Evolutionary conservation across 1,140 invertebrate species (phyloP), one percentile per base, ranked within the genome.

Genomic region (Drosophila takahashii): DNA sequence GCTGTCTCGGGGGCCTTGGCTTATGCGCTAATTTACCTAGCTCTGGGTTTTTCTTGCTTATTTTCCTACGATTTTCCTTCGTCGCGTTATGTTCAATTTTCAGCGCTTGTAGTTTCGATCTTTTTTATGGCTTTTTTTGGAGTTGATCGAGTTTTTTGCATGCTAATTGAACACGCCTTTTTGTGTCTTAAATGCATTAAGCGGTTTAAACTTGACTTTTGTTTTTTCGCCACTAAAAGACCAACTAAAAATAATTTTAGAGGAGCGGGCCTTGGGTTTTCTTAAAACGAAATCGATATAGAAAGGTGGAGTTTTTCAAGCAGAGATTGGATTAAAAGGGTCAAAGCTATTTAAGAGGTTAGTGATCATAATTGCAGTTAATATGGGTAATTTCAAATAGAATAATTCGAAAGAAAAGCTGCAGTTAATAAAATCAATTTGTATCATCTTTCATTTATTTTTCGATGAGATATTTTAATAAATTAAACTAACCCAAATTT

Each of bases 91-190:
- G 83, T 86, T 87, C 62, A 87, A 83, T 86, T 86, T 87, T 87
- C 81, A 71, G 70, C 50, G 78, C 81, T 86, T 86, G 81, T 86
- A 81, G 74, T 86, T 77, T 61, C 56, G 3, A 67, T 70, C 45
- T 53, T 67, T 69, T 41, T 34, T 29, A 51, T 29, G 34, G 29
- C 37, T 58, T 50, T 80, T 80, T 73, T 66, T 72, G 53, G 18
- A 50, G 60, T 27, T 42, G 57, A 80, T 84, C 72, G 54, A 66
- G 80, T 75, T 81, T 71, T 69, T 67, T 71, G 79, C 83, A 86
- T 87, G 83, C 83, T 86, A 87, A 86, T 86, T 87, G 83, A 86
- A 86, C 83, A 86, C 83, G 83, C 83, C 83, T 86, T 86, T 86
- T 86, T 83, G 81, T 86, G 83, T 86, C 74, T 66, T 53, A 60